These are phyloP conservation scores for Scaptomyza flava DNA, from an alignment of 2,888 invertebrate species.

Conservation along the genomic window DNA sequence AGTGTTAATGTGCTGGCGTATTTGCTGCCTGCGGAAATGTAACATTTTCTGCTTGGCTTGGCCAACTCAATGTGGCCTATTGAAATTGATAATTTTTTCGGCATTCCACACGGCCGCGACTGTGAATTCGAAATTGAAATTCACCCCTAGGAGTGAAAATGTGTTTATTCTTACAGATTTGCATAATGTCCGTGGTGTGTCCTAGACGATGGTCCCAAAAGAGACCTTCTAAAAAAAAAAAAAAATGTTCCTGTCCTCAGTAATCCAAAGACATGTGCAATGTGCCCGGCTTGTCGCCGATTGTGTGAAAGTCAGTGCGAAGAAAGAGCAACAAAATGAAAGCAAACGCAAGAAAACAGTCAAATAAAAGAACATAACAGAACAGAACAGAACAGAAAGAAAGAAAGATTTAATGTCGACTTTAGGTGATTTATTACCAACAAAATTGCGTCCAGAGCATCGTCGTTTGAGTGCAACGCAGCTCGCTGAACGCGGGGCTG, in stretches of 20 bases:
- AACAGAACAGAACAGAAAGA: conserved; percentile 39
- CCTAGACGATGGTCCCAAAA: conserved; percentile 13
- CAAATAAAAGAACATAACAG: conserved; percentile 32
- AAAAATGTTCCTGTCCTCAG: conserved; percentile 24
- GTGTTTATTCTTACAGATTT: conserved; percentile 68
- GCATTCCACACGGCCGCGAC: conserved; percentile 20
- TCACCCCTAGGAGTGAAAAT: conserved; percentile 49
- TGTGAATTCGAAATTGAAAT: conserved; percentile 24
- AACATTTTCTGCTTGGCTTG: conserved; percentile 61
- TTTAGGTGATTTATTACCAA: conserved; percentile 84
- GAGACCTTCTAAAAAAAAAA: conserved; percentile 43
- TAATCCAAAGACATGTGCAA: conserved; percentile 75
- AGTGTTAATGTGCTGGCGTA: conserved; percentile 71
- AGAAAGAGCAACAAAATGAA: conserved; percentile 56
- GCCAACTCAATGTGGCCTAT: conserved; percentile 62
- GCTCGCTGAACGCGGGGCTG: conserved; percentile 39
- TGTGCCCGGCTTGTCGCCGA: conserved; percentile 56
- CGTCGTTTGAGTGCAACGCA: conserved; percentile 68
- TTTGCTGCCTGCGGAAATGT: conserved; percentile 18
- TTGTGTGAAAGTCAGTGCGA: conserved; percentile 77
- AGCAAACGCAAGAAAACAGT: conserved; percentile 45
- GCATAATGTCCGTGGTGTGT: conserved; percentile 40
- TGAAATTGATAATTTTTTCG: conserved; percentile 61
- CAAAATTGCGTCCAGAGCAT: conserved; percentile 82
- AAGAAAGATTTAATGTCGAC: conserved; percentile 83